These are phyloP conservation scores for Gallinago media DNA, from an alignment of 2,113 vertebrate species.

Conservation along the genomic window DNA sequence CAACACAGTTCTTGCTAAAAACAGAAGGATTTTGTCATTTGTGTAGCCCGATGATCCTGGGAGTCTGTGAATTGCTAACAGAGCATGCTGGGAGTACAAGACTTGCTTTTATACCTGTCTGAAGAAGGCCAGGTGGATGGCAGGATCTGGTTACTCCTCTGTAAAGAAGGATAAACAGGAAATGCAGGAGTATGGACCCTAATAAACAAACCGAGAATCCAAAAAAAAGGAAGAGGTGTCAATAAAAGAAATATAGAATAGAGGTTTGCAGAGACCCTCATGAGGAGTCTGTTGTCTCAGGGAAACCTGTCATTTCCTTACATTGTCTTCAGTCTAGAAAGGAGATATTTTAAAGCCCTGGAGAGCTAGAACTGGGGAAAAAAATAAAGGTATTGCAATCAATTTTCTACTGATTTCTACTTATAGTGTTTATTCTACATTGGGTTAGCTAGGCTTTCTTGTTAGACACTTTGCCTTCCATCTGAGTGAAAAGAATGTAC, in stretches of 20 bases:
- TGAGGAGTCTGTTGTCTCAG: background rate
- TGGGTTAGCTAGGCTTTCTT: background rate
- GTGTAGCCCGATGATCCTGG: rapidly evolving
- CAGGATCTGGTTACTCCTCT: background rate
- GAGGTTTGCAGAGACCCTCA: background rate
- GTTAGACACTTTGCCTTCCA: background rate
- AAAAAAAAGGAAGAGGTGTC: background rate
- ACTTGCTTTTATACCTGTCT: background rate
- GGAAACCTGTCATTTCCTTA: background rate
- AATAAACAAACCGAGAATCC: background rate
- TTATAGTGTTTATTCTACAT: background rate
- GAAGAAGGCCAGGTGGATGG: background rate
- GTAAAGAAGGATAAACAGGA: background rate
- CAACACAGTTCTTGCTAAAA: background rate
- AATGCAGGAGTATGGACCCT: background rate
- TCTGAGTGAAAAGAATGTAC: background rate
- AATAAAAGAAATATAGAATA: background rate
- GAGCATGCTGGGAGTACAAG: background rate
- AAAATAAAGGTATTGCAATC: background rate
- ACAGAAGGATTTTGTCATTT: background rate
- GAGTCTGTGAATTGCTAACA: background rate
- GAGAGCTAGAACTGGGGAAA: background rate
- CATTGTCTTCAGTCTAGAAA: background rate
- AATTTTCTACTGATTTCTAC: background rate
- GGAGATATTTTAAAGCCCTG: background rate